A percentile compares a stretch with the other conserved stretches of the same genome.
Conservation (phyloP, 1,140 invertebrate species). For the Drosophila nigromelanica region DNA sequence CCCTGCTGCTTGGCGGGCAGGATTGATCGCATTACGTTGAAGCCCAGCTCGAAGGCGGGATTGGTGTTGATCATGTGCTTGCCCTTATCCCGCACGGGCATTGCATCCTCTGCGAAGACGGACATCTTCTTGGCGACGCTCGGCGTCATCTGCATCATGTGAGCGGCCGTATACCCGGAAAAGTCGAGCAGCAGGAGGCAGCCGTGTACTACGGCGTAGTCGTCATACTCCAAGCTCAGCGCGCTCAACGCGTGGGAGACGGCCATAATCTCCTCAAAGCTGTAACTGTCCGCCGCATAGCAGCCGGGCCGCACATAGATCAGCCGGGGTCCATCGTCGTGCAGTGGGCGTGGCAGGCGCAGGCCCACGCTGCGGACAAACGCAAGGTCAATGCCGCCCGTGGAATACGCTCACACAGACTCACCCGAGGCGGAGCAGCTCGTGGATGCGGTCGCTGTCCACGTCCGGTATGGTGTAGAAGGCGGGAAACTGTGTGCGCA, state of each 20-base stretch:
- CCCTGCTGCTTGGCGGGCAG: constrained; percentile 84
- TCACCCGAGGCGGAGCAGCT: constrained; percentile 47
- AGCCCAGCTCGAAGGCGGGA: constrained; percentile 84
- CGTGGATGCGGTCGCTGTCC: constrained; percentile 29
- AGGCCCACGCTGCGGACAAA: constrained; percentile 17
- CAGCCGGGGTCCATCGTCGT: constrained; percentile 76
- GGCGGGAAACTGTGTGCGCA: constrained; percentile 86
- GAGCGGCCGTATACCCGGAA: constrained; percentile 71
- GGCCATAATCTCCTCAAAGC: constrained; percentile 50
- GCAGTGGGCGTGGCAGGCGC: constrained; percentile 44
- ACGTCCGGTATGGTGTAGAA: constrained; percentile 83
- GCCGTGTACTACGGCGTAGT: constrained; percentile 60
- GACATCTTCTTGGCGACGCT: constrained; percentile 83
- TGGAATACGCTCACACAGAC: neutral
- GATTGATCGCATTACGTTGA: constrained; percentile 84
- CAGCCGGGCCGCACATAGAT: constrained; percentile 74
- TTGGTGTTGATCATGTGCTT: constrained; percentile 85
- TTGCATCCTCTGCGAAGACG: constrained; percentile 84
- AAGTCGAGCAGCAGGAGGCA: constrained; percentile 78
- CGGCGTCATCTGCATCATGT: constrained; percentile 84
- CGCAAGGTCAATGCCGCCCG: too few relatives aligned
- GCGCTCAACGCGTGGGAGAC: constrained; percentile 43
- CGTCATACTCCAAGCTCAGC: constrained; percentile 60
- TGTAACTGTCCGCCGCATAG: constrained; percentile 50
- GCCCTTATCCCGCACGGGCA: constrained; percentile 84